phyloP scores from a whole-genome alignment of 1,140 invertebrate genomes.

The Drosophila bocqueti region DNA sequence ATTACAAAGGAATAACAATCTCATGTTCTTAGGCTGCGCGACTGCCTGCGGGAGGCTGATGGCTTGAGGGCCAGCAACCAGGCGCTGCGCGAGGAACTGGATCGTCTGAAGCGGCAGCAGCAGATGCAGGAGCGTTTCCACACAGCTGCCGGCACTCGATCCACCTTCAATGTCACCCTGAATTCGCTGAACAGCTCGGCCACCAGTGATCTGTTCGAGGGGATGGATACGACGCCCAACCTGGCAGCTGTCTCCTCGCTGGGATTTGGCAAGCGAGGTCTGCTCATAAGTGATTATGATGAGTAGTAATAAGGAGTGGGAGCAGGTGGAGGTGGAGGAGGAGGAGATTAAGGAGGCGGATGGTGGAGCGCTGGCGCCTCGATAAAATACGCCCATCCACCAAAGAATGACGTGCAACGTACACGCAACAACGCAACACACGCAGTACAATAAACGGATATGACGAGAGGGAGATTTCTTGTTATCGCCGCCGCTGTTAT shows the following conservation, averaged over 20 bases:
- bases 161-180: slow-evolving; percentile 69
- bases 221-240: slow-evolving; percentile 63
- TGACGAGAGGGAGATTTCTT: slow-evolving; percentile 43
- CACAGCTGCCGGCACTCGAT: slow-evolving; percentile 47
- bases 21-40: slow-evolving; percentile 74
- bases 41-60: slow-evolving; percentile 77
- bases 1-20: neutral
- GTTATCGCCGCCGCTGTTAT: slow-evolving; percentile 46
- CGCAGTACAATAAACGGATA: slow-evolving; percentile 51
- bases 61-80: slow-evolving; percentile 75
- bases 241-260: slow-evolving; percentile 62
- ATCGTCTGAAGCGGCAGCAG: slow-evolving; percentile 66
- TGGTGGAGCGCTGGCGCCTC: slow-evolving; percentile 49
- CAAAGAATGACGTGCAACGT: slow-evolving; percentile 54
- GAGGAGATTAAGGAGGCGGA: slow-evolving; percentile 2
- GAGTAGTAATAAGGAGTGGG: slow-evolving; percentile 50
- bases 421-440: slow-evolving; percentile 47
- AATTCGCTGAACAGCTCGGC: slow-evolving; percentile 73
- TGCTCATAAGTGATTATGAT: slow-evolving; percentile 77
- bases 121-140: slow-evolving; percentile 67
- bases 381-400: slow-evolving; percentile 39
- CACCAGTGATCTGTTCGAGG: slow-evolving; percentile 73
- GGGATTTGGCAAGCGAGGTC: slow-evolving; percentile 76
- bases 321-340: neutral
- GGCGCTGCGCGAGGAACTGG: slow-evolving; percentile 68